Evolutionary conservation across 2,113 vertebrate species (phyloP), one percentile per base, ranked within the genome.

Genomic region (Artemisiospiza belli): DNA sequence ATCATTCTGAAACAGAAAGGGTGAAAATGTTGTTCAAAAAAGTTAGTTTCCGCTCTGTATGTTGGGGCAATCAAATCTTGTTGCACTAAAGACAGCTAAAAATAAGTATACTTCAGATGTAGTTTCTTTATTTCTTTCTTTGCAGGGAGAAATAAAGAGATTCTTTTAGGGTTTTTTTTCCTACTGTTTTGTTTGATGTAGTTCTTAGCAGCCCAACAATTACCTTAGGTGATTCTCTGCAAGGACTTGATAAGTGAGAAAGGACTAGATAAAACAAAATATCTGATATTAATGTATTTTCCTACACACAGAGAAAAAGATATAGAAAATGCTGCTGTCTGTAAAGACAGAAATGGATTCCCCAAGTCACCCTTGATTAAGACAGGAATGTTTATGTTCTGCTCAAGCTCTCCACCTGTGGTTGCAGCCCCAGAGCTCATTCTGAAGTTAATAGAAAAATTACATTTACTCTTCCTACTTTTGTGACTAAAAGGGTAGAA

Each of bases 191-290:
- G 91, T 96, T 97, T 98, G 95, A 97, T 97, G 95, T 95, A 84
- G 88, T 86, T 94, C 90, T 96, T 90, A 81, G 83, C 49, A 95
- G 68, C 63, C 72, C 88, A 76, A 23, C 80, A 73, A 93, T 96
- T 96, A 98, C 96, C 96, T 96, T 91, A 96, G 97, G 97, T 97
- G 95, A 97, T 96, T 97, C 92, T 96, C 94, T 83, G 91, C 95
- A 97, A 94, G 79, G 79, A 83, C 63, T 83, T 62, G 87, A 83
- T 90, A 90, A 97, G 96, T 72, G 44, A 96, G 94, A 66, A 93
- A 97, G 84, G 92, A 95, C 94, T 97, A 94, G 94, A 97, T 97
- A 97, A 98, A 98, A 97, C 94, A 97, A 95, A 97, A 91, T 96
- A 97, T 96, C 87, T 97, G 92, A 96, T 92, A 97, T 96, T 92